phyloP scores from a whole-genome alignment of 2,797 vertebrate genomes.

The Cyprinodon diabolis region DNA sequence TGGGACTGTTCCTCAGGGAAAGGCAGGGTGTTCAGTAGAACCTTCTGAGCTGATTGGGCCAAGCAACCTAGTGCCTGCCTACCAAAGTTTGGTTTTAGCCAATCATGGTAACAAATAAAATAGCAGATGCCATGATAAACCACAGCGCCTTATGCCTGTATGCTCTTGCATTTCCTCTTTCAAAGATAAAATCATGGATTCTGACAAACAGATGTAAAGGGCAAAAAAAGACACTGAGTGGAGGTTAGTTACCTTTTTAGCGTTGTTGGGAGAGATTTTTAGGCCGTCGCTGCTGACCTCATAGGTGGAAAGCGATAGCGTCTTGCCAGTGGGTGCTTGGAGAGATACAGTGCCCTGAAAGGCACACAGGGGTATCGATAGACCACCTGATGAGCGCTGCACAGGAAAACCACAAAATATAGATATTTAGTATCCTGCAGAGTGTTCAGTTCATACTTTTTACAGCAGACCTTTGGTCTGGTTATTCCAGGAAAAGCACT shows the following conservation, averaged over 20 bases:
- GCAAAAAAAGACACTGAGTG: neutral
- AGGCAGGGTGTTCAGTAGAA: too few species aligned
- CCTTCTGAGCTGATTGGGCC: too few species aligned
- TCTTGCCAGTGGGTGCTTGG: constrained; percentile 94
- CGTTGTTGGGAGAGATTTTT: constrained; percentile 84
- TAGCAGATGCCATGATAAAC: too few species aligned
- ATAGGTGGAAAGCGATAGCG: constrained; percentile 94
- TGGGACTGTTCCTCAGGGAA: too few species aligned
- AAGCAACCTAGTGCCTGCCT: too few species aligned
- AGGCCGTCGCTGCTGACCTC: constrained; percentile 96
- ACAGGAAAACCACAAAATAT: constrained; percentile 14
- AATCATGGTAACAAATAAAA: too few species aligned
- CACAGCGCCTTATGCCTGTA: too few species aligned
- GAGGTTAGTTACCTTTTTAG: constrained; percentile 80
- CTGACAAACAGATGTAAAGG: too few species aligned
- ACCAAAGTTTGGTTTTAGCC: too few species aligned
- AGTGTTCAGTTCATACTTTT: neutral
- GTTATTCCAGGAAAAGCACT: neutral
- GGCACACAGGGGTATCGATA: constrained; percentile 92
- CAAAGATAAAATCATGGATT: too few species aligned
- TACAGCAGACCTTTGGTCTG: neutral
- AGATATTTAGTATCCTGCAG: neutral
- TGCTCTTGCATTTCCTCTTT: too few species aligned
- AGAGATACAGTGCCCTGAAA: constrained; percentile 97
- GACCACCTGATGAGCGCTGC: constrained; percentile 85